phyloP scores from a whole-genome alignment of 2,888 invertebrate genomes.

The Melanotus villosus region DNA sequence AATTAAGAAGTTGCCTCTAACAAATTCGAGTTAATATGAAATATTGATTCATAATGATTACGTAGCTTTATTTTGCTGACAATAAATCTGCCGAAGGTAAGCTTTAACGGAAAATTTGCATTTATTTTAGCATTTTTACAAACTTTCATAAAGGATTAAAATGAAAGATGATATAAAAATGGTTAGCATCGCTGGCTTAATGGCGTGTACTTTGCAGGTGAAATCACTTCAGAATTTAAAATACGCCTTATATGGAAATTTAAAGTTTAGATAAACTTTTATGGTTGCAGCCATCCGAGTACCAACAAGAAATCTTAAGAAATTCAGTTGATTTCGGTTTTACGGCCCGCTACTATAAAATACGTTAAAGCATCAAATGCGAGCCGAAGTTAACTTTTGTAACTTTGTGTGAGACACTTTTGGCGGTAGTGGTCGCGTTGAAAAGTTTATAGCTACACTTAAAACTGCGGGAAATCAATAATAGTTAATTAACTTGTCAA shows the following conservation, averaged over 20 bases:
- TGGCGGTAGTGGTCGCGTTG: not conserved
- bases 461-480: conserved; percentile 6
- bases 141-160: not conserved
- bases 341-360: not conserved
- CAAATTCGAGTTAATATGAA: too few species aligned
- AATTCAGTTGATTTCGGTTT: not conserved
- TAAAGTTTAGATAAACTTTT: conserved; percentile 16
- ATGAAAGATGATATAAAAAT: not conserved
- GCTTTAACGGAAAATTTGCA: not conserved
- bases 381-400: not conserved
- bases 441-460: conserved; percentile 15
- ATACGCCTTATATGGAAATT: conserved; percentile 11
- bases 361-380: not conserved
- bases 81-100: too few species aligned
- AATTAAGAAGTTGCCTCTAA: not conserved
- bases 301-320: not conserved
- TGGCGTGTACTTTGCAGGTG: not conserved
- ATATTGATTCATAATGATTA: too few species aligned
- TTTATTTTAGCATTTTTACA: conserved; percentile 5
- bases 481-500: conserved; percentile 19
- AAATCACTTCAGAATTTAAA: conserved; percentile 20
- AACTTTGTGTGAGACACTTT: not conserved
- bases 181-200: not conserved
- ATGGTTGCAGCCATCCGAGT: not conserved
- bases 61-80: too few species aligned